A percentile compares a stretch with the other conserved stretches of the same genome.
These are phyloP conservation scores for Periparus ater DNA, from an alignment of 2,797 vertebrate species.

Conservation along the genomic window DNA sequence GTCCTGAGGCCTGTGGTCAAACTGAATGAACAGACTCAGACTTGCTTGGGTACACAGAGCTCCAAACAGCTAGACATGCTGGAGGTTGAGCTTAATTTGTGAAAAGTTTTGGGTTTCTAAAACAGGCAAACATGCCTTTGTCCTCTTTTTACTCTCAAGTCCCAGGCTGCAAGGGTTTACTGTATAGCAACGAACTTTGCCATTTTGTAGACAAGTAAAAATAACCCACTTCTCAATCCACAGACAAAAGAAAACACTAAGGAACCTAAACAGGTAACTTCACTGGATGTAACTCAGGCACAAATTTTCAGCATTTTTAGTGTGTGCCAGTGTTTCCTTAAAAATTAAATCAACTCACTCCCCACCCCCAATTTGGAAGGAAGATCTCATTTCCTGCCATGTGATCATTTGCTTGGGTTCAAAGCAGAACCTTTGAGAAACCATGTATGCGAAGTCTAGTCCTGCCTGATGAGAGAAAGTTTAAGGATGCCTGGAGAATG, in stretches of 20 bases:
- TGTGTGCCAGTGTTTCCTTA: background rate
- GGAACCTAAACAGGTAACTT: background rate
- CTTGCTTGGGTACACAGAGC: background rate
- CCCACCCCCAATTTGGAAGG: background rate
- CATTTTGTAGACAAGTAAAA: background rate
- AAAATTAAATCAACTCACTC: background rate
- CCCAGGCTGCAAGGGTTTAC: background rate
- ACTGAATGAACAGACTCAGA: background rate
- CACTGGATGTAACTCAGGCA: background rate
- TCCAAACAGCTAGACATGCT: fast-evolving
- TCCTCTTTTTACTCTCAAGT: background rate
- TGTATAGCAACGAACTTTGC: background rate
- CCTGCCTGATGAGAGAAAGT: background rate
- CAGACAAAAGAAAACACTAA: background rate
- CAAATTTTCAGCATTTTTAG: background rate
- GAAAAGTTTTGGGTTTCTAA: background rate
- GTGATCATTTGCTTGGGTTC: background rate
- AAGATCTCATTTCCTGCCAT: background rate
- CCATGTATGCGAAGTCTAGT: background rate
- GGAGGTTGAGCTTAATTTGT: background rate
- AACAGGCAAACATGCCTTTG: background rate
- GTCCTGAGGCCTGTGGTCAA: background rate
- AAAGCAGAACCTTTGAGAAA: background rate
- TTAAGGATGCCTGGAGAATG: background rate
- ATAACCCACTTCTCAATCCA: background rate